Evolutionary conservation across 2,797 vertebrate genomes (phyloP).

Genomic region (Tolypeutes matacus): DNA sequence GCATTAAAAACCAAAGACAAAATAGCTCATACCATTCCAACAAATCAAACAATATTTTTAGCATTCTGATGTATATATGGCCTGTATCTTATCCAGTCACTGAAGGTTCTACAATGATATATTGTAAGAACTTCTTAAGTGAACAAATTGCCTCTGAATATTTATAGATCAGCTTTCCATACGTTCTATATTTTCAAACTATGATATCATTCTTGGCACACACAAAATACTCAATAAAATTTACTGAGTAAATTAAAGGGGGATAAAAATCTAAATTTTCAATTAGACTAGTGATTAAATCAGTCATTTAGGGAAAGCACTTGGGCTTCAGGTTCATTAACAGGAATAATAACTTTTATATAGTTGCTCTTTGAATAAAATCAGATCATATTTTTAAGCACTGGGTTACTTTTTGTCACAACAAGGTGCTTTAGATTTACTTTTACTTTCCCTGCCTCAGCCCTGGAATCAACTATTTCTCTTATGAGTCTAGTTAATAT

Average conservation of each 20-base stretch:
- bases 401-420: conserved; percentile 5
- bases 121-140: conserved; percentile 9
- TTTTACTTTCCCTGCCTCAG: neutral
- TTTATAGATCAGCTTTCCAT: neutral
- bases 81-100: neutral
- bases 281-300: conserved; percentile 65
- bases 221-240: conserved; percentile 8
- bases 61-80: neutral
- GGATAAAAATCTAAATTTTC: conserved; percentile 33
- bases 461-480: neutral
- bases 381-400: conserved; percentile 51
- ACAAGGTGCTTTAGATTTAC: conserved; percentile 7
- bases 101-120: neutral
- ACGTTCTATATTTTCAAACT: neutral
- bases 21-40: neutral
- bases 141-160: conserved; percentile 20
- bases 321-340: conserved; percentile 61
- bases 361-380: conserved; percentile 58
- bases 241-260: neutral
- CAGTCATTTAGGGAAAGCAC: conserved; percentile 14
- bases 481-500: neutral
- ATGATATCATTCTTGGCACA: conserved; percentile 29
- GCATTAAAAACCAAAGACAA: neutral
- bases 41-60: neutral
- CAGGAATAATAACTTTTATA: conserved; percentile 43